Conservation (phyloP, 2,113 vertebrate species). For the Rhinopomastus cyanomelas region DNA sequence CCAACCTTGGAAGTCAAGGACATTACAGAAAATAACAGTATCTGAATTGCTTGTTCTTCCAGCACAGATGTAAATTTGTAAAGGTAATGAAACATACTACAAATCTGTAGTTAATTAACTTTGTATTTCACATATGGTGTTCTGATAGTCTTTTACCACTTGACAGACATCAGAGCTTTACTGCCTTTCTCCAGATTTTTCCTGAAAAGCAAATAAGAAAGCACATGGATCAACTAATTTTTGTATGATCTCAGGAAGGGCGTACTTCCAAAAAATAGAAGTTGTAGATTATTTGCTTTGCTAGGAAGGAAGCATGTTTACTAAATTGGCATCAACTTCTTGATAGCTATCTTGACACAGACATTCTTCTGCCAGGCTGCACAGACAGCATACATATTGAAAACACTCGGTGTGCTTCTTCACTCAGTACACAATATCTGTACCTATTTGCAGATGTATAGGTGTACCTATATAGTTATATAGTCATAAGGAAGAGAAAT, state of each 20-base stretch:
- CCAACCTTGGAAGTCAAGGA: neutral
- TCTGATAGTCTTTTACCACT: neutral
- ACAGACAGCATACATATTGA: neutral
- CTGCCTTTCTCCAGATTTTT: neutral
- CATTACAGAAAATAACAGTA: neutral
- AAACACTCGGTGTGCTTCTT: neutral
- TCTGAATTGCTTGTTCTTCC: neutral
- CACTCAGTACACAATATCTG: neutral
- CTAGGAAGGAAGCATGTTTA: neutral
- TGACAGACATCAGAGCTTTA: neutral
- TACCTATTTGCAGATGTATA: too few species aligned
- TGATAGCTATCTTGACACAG: neutral
- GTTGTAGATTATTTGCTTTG: neutral
- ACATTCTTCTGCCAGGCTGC: neutral
- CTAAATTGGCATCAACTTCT: neutral
- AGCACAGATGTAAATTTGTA: neutral
- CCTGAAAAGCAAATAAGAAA: neutral
- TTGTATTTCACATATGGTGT: neutral
- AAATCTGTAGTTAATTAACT: neutral
- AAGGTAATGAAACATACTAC: neutral
- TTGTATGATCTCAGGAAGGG: neutral
- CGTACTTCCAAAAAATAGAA: neutral
- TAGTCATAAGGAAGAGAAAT: neutral
- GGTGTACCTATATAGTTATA: too few species aligned
- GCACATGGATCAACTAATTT: neutral